Evolutionary conservation across 2,797 vertebrate genomes (phyloP), one percentile per base, ranked within the genome.

Genomic region (Sebastolobus alascanus): DNA sequence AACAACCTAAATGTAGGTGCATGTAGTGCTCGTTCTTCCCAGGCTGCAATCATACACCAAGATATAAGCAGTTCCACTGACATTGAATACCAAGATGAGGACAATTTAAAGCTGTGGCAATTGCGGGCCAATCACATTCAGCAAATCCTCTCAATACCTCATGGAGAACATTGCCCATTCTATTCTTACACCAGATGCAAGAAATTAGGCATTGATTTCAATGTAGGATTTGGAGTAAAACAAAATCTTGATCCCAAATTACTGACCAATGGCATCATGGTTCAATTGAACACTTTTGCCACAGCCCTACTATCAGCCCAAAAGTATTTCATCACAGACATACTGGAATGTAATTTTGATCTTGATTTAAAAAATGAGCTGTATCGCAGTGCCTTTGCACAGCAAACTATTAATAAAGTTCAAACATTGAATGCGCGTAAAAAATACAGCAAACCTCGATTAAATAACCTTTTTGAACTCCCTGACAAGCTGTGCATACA

Each of bases 191-290:
- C 68, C 8, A 77, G 61, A 65, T 80, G 75, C 22, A 80, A 82
- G 31, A 86, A 82, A 68, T 0, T 72, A 18, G 82, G 70, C 22
- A 69, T 84, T 5, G 35, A 82, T 58, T 89, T 89, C 50, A 66
- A 73, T 66, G 70, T 86, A 0, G 82, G 73, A 37, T 84, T 55
- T 73, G 73, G 79, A 22, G 33, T 31, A 6, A 89, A 82, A 60
- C 69, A 58, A 54, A 84, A 80, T 6, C 70, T 84, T 12, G 31
- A 55, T 27, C 84, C 67, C 8, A 80, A 67, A 33, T 77, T 86
- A 20, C 33, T 86, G 27, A 89, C 87, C 14, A 84, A 86, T 3
- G 81, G 84, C 2, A 1, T 89, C 67, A 77, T 89, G 84, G 69
- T 58, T 35, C 82, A 89, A 46, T 0, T 86, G 1, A 31, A 58